Base-by-base conservation (phyloP, 2,888 invertebrate genomes). In the Platerodrilus igneus region DNA sequence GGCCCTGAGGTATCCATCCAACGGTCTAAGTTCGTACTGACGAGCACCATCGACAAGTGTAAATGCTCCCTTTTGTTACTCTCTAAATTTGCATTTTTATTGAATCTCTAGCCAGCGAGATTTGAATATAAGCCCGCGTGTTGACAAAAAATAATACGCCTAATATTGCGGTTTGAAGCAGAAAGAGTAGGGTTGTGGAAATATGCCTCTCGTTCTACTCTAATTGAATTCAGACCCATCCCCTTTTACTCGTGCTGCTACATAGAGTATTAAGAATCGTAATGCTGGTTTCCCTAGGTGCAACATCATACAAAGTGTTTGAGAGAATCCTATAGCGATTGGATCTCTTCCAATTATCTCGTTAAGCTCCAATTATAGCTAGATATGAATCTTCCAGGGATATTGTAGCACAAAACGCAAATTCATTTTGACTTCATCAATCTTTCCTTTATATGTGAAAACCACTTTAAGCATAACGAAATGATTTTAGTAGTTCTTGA, bases 341-440 rank as follows among this genome's bases (percentile, higher is more conserved):
- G 53, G 53, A 54, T 59, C 60, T 63, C 64, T 62, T 41, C 77
- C 77, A 78, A 78, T 78, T 78, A 78, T 77, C 76, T 76, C 68
- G 70, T 73, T 78, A 78, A 78, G 77, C 77, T 77, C 70, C 76
- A 76, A 77, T 76, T 77, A 77, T 75, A 74, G 63, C 71, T 72
- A 73, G 74, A 74, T 74, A 74, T 74, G 74, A 73, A 73, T 46
- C 46, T 73, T 69, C 45, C 40, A 37, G 41, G 33, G 45, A 31
- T 34, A 39, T 40, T 34, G 35, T 37, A 37, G 41, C 37, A 39
- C 33, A 46, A 48, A 40, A 38, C 32, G 41, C 43, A 37, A 44
- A 44, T 47, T 49, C 40, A 44, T 44, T 47, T 38, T 47, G 41
- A 44, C 37, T 34, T 33, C 47, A 50, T 50, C 47, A 50, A 50